phyloP scores from a whole-genome alignment of 2,113 vertebrate genomes.

The Callopanchax toddi region DNA sequence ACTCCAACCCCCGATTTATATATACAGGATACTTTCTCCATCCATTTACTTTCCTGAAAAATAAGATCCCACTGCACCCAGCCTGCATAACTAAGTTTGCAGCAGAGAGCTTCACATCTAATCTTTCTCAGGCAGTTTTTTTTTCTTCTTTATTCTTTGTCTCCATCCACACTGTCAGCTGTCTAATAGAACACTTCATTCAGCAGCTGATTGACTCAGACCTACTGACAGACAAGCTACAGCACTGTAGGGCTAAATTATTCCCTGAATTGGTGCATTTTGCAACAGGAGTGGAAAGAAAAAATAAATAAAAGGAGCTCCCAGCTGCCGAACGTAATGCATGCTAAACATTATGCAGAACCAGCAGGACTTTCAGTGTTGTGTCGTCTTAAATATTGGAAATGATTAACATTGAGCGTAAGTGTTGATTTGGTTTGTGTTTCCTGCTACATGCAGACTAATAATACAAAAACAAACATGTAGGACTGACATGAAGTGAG shows the following conservation, averaged over 20 bases:
- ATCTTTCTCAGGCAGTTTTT: neutral
- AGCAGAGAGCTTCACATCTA: neutral
- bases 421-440: slow-evolving; percentile 12
- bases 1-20: neutral
- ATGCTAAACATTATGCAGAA: slow-evolving; percentile 47
- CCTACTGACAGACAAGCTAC: slow-evolving; percentile 24
- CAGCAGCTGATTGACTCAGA: slow-evolving; percentile 30
- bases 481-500: slow-evolving; percentile 26
- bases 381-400: slow-evolving; percentile 57
- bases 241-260: slow-evolving; percentile 36
- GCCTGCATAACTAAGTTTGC: neutral
- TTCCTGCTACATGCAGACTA: slow-evolving; percentile 28
- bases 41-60: neutral
- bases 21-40: neutral
- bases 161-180: neutral
- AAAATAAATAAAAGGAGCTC: slow-evolving; percentile 25
- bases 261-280: slow-evolving; percentile 42
- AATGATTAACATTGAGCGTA: slow-evolving; percentile 39
- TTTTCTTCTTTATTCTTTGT: neutral
- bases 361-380: slow-evolving; percentile 40
- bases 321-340: slow-evolving; percentile 38
- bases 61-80: neutral
- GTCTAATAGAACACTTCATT: slow-evolving; percentile 16
- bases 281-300: slow-evolving; percentile 7
- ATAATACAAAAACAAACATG: slow-evolving; percentile 32